Base-by-base conservation (phyloP, 2,888 invertebrate species). In the Dynastes hyllus region DNA sequence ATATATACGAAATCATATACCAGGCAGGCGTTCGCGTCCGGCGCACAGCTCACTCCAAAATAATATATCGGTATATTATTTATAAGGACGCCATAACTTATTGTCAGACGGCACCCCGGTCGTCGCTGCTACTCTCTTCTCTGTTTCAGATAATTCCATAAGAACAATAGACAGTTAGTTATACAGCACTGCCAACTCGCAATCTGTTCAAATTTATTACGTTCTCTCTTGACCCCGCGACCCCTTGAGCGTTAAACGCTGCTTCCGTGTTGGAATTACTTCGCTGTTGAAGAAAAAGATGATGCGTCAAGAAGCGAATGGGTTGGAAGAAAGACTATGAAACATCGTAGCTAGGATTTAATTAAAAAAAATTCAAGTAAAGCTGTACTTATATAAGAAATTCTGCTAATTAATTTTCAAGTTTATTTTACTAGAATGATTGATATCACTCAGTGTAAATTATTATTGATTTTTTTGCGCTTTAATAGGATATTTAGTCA, bases 61-160 rank as follows among this genome's bases (percentile, higher is more conserved):
- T 87, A 87, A 88, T 87, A 87, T 88, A 88, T 87, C 83, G 88
- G 86, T 86, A 85, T 87, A 87, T 87, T 88, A 88, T 88, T 88
- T 88, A 88, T 88, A 87, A 88, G 87, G 85, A 83, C 83, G 81
- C 85, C 86, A 87, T 88, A 88, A 87, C 85, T 88, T 87, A 87
- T 85, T 85, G 84, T 86, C 87, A 87, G 88, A 85, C 85, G 85
- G 86, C 83, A 81, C 83, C 82, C 81, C 81, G 29, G 40, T 66
- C 55, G 58, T 37, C 58, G 55, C 37, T 29, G 53, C 50, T 53
- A 13, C 50, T 37, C 51, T 50, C 22, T 16, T 50, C 67, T 45
- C 67, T 32, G 45, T 27, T 16, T 27, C 69, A 61, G 81, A 80
- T 81, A 80, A 80, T 81, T 81, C 80, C 80, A 67, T 80, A 77